These are phyloP conservation scores for Diphyllodes magnificus DNA, from an alignment of 2,113 vertebrate species.

Conservation along the genomic window DNA sequence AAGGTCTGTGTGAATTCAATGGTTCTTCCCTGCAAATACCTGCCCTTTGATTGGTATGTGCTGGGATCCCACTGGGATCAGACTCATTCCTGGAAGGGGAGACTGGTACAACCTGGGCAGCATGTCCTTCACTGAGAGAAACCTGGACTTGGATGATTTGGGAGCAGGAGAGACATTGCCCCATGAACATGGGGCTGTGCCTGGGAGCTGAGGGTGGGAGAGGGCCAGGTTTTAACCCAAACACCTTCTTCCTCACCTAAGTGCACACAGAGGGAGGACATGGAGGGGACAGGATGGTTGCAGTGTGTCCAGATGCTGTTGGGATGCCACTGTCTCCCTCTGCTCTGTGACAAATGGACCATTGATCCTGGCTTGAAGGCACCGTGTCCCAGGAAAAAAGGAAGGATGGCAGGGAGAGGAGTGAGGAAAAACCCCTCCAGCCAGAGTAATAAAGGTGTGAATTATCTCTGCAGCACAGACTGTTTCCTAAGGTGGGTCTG, in stretches of 20 bases:
- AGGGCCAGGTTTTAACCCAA: not conserved
- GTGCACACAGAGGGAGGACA: not conserved
- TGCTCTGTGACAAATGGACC: not conserved
- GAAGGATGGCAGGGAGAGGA: not conserved
- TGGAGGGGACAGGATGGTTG: not conserved
- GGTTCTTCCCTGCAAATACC: not conserved
- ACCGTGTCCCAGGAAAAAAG: not conserved
- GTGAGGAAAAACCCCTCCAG: not conserved
- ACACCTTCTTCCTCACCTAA: not conserved
- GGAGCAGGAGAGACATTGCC: not conserved
- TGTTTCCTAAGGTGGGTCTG: not conserved
- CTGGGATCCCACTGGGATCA: not conserved
- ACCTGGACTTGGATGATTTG: not conserved
- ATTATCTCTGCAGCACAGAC: not conserved
- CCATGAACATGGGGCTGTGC: not conserved
- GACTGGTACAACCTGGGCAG: not conserved
- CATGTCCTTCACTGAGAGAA: not conserved
- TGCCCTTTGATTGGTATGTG: not conserved
- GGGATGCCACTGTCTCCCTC: not conserved
- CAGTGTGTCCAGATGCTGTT: not conserved
- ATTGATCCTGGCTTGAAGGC: not conserved
- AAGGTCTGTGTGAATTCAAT: not conserved
- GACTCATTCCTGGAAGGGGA: not conserved
- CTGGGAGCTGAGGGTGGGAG: not conserved
- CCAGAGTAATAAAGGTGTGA: constrained; percentile 39